Percentiles rank a stretch among this genome's conserved stretches.
phyloP scores from a whole-genome alignment of 2,113 vertebrate species.

The Bubalus kerabau region DNA sequence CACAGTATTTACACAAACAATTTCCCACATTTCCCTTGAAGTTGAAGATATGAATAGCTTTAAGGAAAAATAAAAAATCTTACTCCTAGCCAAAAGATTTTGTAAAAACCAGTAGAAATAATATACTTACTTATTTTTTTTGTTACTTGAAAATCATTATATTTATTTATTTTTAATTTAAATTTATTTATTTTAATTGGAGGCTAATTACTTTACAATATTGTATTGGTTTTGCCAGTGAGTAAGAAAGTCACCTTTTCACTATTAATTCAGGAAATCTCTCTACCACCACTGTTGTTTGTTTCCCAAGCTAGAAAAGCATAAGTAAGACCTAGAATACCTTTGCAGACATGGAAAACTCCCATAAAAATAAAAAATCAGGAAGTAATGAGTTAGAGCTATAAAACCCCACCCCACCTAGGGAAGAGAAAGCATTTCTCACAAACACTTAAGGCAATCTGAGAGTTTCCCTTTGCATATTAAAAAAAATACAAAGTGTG shows the following conservation, averaged over 20 bases:
- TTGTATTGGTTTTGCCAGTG: no score
- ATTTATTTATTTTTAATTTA: no score
- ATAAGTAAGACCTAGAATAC: neutral
- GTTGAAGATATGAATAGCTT: neutral
- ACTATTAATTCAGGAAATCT: neutral
- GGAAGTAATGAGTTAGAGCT: neutral
- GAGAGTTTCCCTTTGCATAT: neutral
- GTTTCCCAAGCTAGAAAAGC: neutral
- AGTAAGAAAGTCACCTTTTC: neutral
- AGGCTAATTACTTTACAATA: no score
- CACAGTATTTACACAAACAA: neutral
- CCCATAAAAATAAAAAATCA: neutral
- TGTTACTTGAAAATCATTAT: no score
- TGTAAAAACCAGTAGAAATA: conserved; percentile 5
- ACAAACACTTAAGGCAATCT: neutral
- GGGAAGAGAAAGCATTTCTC: neutral
- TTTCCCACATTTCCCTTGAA: neutral
- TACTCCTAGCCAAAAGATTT: neutral
- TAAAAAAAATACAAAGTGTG: neutral
- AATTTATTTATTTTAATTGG: neutral
- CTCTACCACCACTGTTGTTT: neutral
- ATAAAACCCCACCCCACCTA: neutral
- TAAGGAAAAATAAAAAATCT: neutral
- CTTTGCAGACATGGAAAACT: neutral
- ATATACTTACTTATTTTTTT: neutral